Evolutionary conservation across 2,888 invertebrate genomes (phyloP).

Genomic region (Phasia obesa): DNA sequence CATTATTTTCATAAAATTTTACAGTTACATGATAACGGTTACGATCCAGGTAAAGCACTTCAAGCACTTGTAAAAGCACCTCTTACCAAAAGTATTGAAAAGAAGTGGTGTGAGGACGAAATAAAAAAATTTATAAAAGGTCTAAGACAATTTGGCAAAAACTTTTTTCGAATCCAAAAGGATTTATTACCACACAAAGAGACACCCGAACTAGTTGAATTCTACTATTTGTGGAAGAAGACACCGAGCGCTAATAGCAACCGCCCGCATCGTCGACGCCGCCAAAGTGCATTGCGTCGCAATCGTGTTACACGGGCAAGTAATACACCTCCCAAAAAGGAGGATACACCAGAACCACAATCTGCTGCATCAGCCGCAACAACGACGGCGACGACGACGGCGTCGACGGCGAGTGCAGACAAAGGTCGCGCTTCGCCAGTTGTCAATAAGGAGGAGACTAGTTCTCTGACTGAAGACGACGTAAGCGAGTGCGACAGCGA

Average conservation of each 20-base stretch:
- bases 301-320: constrained; percentile 90
- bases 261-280: constrained; percentile 94
- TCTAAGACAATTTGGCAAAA: constrained; percentile 98
- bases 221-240: constrained; percentile 99
- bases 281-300: constrained; percentile 93
- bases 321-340: constrained; percentile 92
- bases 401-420: constrained; percentile 81
- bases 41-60: constrained; percentile 97
- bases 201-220: constrained; percentile 98
- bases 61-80: constrained; percentile 98
- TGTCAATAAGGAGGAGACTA: constrained; percentile 89
- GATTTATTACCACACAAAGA: constrained; percentile 98
- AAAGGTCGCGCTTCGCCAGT: constrained; percentile 85
- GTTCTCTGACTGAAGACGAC: constrained; percentile 93
- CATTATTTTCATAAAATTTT: constrained; percentile 70
- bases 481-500: constrained; percentile 98
- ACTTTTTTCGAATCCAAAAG: constrained; percentile 98
- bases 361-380: constrained; percentile 74
- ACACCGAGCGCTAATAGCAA: constrained; percentile 98
- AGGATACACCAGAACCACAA: constrained; percentile 87
- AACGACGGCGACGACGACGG: constrained; percentile 82
- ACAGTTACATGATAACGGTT: constrained; percentile 96
- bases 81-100: constrained; percentile 97
- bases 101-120: constrained; percentile 99
- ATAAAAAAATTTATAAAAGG: constrained; percentile 99